Evolutionary conservation across 2,113 vertebrate genomes (phyloP).

Genomic region (Pelobates fuscus): DNA sequence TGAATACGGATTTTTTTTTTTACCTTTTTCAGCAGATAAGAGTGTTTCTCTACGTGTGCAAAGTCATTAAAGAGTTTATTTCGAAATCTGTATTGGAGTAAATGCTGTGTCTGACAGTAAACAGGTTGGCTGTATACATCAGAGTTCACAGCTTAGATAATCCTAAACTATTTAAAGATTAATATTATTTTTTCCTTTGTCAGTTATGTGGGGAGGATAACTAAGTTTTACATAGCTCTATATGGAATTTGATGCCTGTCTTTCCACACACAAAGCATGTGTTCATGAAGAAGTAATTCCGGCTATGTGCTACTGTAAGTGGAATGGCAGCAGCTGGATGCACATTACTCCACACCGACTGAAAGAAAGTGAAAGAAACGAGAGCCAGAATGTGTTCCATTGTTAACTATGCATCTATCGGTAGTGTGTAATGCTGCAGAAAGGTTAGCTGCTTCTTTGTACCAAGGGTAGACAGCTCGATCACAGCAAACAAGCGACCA

Average conservation of each 20-base stretch:
- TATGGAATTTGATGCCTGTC: neutral
- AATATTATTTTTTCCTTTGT: too few species aligned
- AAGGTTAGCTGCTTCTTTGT: neutral
- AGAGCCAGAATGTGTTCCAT: neutral
- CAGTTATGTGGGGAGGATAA: too few species aligned
- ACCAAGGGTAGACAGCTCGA: conserved; percentile 15
- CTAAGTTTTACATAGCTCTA: neutral
- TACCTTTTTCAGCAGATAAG: too few species aligned
- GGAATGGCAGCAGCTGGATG: conserved; percentile 5
- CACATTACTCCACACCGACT: neutral
- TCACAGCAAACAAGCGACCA: conserved; percentile 15
- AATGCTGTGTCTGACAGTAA: too few species aligned
- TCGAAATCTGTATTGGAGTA: too few species aligned
- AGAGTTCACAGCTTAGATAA: too few species aligned
- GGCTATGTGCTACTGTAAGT: neutral
- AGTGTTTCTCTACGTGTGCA: too few species aligned
- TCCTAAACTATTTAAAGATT: too few species aligned
- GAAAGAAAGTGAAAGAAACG: conserved; percentile 4
- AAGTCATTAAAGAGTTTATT: too few species aligned
- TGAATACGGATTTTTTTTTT: too few species aligned
- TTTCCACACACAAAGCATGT: neutral
- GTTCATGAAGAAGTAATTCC: neutral
- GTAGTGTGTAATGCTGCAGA: conserved; percentile 14
- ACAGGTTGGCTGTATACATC: too few species aligned
- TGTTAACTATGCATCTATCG: neutral